A percentile compares a stretch with the other conserved stretches of the same genome.
These are phyloP conservation scores for Macropis europaea DNA, from an alignment of 2,888 invertebrate genomes.

Conservation along the genomic window DNA sequence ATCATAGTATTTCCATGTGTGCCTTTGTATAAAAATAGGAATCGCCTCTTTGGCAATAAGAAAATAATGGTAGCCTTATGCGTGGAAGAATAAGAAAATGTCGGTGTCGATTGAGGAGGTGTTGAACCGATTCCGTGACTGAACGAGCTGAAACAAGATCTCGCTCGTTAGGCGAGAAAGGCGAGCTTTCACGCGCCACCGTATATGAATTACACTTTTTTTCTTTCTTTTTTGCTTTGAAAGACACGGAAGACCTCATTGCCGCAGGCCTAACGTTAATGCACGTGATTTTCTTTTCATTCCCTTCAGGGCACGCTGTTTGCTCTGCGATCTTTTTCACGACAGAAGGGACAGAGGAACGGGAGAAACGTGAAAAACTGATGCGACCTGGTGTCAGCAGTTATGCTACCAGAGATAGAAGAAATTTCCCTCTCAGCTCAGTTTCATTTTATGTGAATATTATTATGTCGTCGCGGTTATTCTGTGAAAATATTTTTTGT, in stretches of 20 bases:
- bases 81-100: not conserved
- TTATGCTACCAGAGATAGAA: not conserved
- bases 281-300: constrained; percentile 52
- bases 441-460: no score
- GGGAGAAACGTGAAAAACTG: not conserved
- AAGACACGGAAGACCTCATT: constrained; percentile 34
- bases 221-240: constrained; percentile 14
- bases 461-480: no score
- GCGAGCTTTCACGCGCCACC: constrained; percentile 16
- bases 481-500: not conserved
- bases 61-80: no score
- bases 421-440: not conserved
- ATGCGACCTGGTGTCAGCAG: not conserved
- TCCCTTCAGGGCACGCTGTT: constrained; percentile 28
- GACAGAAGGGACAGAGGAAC: not conserved
- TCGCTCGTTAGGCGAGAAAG: constrained; percentile 39
- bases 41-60: no score
- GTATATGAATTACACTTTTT: constrained; percentile 18
- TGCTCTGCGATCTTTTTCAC: constrained; percentile 38
- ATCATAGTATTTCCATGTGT: no score
- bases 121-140: constrained; percentile 20
- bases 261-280: constrained; percentile 43
- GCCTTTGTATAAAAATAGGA: no score
- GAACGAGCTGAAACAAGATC: constrained; percentile 20
- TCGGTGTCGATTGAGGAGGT: not conserved